phyloP scores from a whole-genome alignment of 1,140 invertebrate species.

The Cheumatopsyche charites region DNA sequence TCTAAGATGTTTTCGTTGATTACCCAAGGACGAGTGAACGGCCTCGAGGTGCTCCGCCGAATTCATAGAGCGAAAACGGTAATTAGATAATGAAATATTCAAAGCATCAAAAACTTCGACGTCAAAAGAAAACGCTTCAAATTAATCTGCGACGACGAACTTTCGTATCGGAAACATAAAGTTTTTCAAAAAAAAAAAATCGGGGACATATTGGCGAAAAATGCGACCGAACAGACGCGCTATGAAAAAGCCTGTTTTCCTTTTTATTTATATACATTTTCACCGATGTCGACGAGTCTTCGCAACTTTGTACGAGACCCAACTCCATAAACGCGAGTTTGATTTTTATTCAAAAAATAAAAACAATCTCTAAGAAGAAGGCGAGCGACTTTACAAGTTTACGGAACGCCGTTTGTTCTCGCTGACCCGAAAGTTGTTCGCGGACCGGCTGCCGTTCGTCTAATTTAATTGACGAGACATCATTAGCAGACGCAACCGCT shows the following conservation, averaged over 20 bases:
- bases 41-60: no score
- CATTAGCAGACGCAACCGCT: constrained; percentile 27
- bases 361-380: background rate
- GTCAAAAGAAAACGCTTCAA: no score
- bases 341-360: constrained; percentile 22
- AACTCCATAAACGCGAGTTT: constrained; percentile 22
- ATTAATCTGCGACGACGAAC: no score
- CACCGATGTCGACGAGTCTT: background rate
- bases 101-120: no score
- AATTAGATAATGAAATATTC: no score
- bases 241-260: background rate
- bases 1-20: no score
- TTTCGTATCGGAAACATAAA: background rate
- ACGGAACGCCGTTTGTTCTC: constrained; percentile 16
- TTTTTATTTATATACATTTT: no score
- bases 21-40: no score
- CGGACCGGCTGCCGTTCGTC: constrained; percentile 21
- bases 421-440: constrained; percentile 19
- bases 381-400: background rate
- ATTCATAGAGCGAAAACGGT: no score
- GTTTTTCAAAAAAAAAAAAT: background rate
- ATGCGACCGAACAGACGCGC: no score
- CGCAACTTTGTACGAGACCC: background rate
- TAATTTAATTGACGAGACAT: constrained; percentile 36
- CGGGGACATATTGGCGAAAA: background rate